Evolutionary conservation across 2,797 vertebrate species (phyloP).

Genomic region (Tapirus indicus): DNA sequence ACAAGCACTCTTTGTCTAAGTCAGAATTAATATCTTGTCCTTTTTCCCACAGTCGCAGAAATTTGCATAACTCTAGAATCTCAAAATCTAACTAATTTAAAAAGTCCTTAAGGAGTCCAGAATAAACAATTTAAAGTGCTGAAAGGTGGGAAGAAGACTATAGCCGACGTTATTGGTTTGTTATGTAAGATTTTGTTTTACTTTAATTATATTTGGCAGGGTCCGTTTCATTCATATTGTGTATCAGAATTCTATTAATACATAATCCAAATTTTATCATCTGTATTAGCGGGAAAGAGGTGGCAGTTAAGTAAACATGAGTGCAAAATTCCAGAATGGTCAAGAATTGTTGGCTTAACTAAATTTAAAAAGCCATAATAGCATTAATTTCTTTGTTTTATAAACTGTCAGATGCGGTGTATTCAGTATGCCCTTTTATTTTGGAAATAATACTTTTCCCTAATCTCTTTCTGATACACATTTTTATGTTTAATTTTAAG

Average conservation of each 20-base stretch:
- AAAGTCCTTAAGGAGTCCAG: not conserved
- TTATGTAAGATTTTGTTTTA: slow-evolving; percentile 29
- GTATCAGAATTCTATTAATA: not conserved
- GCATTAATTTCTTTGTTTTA: slow-evolving; percentile 50
- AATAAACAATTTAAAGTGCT: not conserved
- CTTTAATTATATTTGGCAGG: not conserved
- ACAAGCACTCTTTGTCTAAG: not conserved
- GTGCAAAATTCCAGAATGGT: not conserved
- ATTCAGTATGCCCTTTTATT: not conserved
- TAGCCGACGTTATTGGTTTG: not conserved
- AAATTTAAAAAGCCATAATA: not conserved
- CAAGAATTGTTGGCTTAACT: not conserved
- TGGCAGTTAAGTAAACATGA: not conserved
- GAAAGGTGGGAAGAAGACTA: not conserved
- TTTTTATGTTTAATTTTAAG: slow-evolving; percentile 36
- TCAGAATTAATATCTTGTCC: not conserved
- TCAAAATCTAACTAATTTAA: not conserved
- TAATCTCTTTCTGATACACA: not conserved
- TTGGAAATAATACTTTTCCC: not conserved
- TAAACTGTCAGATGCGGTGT: not conserved
- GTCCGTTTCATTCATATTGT: not conserved
- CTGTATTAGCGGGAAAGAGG: not conserved
- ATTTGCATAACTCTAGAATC: slow-evolving; percentile 22
- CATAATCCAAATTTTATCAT: not conserved
- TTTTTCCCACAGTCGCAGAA: slow-evolving; percentile 13